phyloP scores from a whole-genome alignment of 2,797 vertebrate genomes.

The Peromyscus aztecus region DNA sequence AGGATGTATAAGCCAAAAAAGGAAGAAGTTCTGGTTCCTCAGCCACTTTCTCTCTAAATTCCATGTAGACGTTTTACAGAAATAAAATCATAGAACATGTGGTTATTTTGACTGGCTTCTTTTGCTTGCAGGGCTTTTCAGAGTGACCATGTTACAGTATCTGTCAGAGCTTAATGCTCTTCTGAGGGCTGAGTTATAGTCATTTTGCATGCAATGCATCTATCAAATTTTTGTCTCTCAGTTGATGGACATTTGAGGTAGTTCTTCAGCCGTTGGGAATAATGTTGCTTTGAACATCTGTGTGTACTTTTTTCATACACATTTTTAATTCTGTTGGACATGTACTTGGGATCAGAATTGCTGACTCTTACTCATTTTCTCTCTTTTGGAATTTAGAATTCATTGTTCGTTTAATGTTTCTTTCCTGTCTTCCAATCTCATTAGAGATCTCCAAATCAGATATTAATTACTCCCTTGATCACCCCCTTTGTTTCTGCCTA shows the following conservation, averaged over 20 bases:
- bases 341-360: conserved; percentile 46
- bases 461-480: conserved; percentile 13
- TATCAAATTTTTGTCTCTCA: conserved; percentile 24
- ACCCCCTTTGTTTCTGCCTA: not conserved
- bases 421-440: not conserved
- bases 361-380: conserved; percentile 19
- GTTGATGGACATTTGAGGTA: conserved; percentile 1
- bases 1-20: not conserved
- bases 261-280: conserved; percentile 42
- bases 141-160: not conserved
- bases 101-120: not conserved
- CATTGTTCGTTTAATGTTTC: conserved; percentile 32
- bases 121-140: conserved; percentile 41
- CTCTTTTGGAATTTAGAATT: conserved; percentile 24
- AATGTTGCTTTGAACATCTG: conserved; percentile 5
- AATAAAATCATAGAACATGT: not conserved
- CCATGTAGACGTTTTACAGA: not conserved
- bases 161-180: conserved; percentile 28
- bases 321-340: conserved; percentile 13
- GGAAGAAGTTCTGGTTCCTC: not conserved
- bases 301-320: not conserved
- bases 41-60: not conserved
- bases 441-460: not conserved
- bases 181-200: conserved; percentile 30
- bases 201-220: not conserved